Base-by-base conservation (phyloP, 1,140 invertebrate species). In the Ericerus pela region DNA sequence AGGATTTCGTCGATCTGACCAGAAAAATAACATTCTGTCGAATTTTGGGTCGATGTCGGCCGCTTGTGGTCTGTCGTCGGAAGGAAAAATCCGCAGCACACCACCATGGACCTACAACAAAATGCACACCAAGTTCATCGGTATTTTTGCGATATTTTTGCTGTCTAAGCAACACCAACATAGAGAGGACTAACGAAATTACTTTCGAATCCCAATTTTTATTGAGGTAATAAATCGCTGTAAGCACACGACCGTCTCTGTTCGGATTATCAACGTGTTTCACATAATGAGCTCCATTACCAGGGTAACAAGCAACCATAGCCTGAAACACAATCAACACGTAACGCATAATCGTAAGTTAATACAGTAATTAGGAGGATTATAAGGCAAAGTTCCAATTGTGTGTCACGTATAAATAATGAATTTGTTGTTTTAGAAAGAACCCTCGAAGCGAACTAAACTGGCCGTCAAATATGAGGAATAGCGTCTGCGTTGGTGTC, bases 241-340 rank as follows among this genome's bases (percentile, higher is more conserved):
- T 96, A 64, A 96, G 88, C 63, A 89, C 91, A 59, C 92, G 76
- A 16, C 90, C 93, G 73, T 97, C 93, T 65, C 80, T 78, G 67
- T 93, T 93, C n/a, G 93, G 92, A 76, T 97, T 97, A 68, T 97
- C 93, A 26, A 97, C 88, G 70, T 97, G 93, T 69, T 93, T 91
- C 18, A 96, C 87, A 69, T 97, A 97, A 66, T 88, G 85, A 12
- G 88, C 84, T 51, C 89, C 89, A 55, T 82, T 79, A 14, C 91
- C 91, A 10, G 92, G 92, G 70, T 97, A 97, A 69, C 90, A 95
- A 31, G 93, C 91, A 22, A 96, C 84, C 93, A 96, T 96, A 11
- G 91, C 92, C 90, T 95, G 70, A 53, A 75, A 72, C 62, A 54
- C 59, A 2, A 22, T 31, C 20, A 2, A 22, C 11, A 5, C n/a